Evolutionary conservation across 2,113 vertebrate genomes (phyloP).

Genomic region (Lutjanus erythropterus): DNA sequence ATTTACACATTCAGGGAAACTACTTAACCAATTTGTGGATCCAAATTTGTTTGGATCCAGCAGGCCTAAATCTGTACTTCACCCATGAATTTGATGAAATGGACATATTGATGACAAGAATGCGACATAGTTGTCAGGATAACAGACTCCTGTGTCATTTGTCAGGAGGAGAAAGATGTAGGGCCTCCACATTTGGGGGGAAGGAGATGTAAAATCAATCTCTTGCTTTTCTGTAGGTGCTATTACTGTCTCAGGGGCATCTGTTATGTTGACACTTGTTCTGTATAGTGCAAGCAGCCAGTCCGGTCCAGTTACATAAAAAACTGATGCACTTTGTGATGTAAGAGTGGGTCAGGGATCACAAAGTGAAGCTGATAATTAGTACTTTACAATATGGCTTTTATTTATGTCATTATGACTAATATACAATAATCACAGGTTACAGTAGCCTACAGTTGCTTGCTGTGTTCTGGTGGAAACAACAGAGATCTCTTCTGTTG

Average conservation of each 20-base stretch:
- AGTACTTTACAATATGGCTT: not conserved
- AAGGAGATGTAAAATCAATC: constrained; percentile 7
- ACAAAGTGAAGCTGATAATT: not conserved
- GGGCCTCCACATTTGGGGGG: not conserved
- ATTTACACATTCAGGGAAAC: too few relatives aligned
- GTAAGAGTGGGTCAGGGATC: not conserved
- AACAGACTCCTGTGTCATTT: not conserved
- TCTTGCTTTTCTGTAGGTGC: not conserved
- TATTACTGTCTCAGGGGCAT: constrained; percentile 21
- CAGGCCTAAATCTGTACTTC: not conserved
- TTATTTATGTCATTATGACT: not conserved
- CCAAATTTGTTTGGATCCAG: not conserved
- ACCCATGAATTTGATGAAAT: not conserved
- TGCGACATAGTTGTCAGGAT: not conserved
- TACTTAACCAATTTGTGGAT: not conserved
- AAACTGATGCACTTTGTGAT: not conserved
- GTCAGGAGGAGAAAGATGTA: not conserved
- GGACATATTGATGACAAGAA: not conserved
- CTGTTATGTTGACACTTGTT: constrained; percentile 16
- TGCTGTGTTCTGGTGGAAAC: too few relatives aligned
- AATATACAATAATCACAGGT: not conserved
- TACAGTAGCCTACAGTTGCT: too few relatives aligned
- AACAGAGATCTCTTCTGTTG: too few relatives aligned
- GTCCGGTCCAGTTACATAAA: not conserved
- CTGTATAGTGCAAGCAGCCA: not conserved